Evolutionary conservation across 2,888 invertebrate species (phyloP).

Genomic region (Andrena chrysosceles): DNA sequence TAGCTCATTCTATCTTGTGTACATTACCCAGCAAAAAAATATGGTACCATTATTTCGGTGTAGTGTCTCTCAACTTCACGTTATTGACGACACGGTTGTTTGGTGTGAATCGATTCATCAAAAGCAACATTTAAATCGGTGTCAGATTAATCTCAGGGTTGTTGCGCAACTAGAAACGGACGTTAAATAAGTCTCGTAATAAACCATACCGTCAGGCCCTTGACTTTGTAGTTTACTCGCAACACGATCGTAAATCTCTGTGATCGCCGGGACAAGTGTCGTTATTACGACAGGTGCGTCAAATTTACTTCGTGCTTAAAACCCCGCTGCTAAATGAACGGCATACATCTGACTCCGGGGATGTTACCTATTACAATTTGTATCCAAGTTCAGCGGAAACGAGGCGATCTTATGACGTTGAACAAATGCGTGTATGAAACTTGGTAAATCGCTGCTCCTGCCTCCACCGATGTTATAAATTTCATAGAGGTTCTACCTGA

Average conservation of each 20-base stretch:
- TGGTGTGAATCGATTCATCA: no score
- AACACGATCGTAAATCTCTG: constrained; percentile 59
- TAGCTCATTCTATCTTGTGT: no score
- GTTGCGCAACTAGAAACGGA: neutral
- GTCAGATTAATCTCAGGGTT: neutral
- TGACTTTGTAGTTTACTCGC: constrained; percentile 51
- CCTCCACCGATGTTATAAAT: constrained; percentile 11
- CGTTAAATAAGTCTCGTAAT: constrained; percentile 59
- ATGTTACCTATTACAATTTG: constrained; percentile 50
- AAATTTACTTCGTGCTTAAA: constrained; percentile 63
- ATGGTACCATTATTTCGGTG: no score
- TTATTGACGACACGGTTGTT: no score
- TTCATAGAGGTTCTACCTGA: neutral
- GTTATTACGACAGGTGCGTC: constrained; percentile 66
- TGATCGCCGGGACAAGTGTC: constrained; percentile 52
- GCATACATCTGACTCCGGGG: constrained; percentile 40
- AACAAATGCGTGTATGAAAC: constrained; percentile 48
- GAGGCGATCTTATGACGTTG: constrained; percentile 26
- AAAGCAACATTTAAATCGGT: neutral
- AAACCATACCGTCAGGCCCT: constrained; percentile 42
- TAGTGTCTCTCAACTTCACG: no score
- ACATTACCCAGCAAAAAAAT: no score
- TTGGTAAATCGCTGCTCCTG: constrained; percentile 29
- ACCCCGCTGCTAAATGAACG: constrained; percentile 45
- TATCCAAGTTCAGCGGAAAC: constrained; percentile 25